phyloP scores from a whole-genome alignment of 2,113 vertebrate genomes.

The Dicrurus megarhynchus region DNA sequence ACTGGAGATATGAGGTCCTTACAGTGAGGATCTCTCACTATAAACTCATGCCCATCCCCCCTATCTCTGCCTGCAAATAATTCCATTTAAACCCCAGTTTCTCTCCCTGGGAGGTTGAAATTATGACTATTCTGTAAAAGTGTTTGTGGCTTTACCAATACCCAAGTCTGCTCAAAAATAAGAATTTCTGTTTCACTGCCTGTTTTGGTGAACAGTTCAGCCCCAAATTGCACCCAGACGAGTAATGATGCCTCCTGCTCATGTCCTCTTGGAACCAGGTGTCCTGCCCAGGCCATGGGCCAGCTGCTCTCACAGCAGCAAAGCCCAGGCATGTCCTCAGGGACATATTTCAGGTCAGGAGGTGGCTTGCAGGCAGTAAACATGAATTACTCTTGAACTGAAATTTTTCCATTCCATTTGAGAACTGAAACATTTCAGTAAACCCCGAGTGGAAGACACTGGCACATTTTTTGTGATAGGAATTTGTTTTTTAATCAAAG shows the following conservation, averaged over 20 bases:
- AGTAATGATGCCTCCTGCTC: background rate
- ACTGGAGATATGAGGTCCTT: background rate
- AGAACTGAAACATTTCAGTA: background rate
- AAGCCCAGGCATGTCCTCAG: background rate
- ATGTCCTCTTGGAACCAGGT: background rate
- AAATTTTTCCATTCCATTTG: slow-evolving; percentile 4
- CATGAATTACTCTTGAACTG: background rate
- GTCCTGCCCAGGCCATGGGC: background rate
- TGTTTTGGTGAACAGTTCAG: background rate
- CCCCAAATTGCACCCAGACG: background rate
- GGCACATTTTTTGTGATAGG: background rate
- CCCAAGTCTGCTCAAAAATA: background rate
- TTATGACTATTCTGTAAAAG: background rate
- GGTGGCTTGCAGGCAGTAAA: background rate
- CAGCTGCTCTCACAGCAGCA: background rate
- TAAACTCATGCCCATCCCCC: background rate
- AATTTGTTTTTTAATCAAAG: background rate
- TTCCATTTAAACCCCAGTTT: background rate
- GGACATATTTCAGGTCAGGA: background rate
- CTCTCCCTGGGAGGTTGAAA: background rate
- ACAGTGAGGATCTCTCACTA: background rate
- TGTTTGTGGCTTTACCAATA: background rate
- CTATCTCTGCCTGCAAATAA: background rate
- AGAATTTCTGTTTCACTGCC: background rate
- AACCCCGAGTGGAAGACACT: fast-evolving